These are phyloP conservation scores for Lepus americanus DNA, from an alignment of 2,113 vertebrate genomes.

Conservation along the genomic window DNA sequence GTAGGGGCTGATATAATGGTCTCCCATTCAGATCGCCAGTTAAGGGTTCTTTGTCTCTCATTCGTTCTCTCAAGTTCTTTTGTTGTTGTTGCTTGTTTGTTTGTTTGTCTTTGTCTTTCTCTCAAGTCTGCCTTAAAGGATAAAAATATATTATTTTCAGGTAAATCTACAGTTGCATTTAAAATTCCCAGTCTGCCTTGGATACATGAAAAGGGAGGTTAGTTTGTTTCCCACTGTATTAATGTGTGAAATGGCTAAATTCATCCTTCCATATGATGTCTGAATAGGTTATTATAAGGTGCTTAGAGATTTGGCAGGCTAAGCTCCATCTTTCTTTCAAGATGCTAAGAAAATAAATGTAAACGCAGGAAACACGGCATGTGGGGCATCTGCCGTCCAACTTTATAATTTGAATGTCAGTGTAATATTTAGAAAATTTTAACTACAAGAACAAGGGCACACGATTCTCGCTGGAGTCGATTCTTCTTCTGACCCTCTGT, in stretches of 20 bases:
- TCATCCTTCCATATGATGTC: conserved; percentile 79
- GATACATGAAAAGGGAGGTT: conserved; percentile 11
- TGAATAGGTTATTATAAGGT: conserved; percentile 84
- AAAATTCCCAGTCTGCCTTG: conserved; percentile 36
- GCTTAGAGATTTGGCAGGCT: conserved; percentile 82
- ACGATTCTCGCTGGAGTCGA: fast-evolving
- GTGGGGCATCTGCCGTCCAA: conserved; percentile 81
- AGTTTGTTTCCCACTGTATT: conserved; percentile 57
- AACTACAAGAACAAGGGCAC: conserved; percentile 43
- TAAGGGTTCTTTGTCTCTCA: neutral
- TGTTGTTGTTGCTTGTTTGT: neutral
- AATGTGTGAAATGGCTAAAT: conserved; percentile 74
- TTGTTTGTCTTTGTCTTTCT: neutral
- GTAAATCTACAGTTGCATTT: neutral
- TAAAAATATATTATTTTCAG: conserved; percentile 47
- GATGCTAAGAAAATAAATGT: conserved; percentile 83
- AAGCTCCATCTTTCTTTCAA: conserved; percentile 82
- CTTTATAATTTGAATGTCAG: conserved; percentile 72
- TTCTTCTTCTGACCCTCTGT: neutral
- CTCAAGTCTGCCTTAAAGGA: neutral
- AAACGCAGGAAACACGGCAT: conserved; percentile 76
- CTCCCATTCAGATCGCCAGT: neutral
- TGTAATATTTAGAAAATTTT: conserved; percentile 52
- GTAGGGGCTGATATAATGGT: neutral
- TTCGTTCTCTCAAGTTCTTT: neutral